Conservation (phyloP, 2,797 vertebrate genomes). For the Rallus crepitans region DNA sequence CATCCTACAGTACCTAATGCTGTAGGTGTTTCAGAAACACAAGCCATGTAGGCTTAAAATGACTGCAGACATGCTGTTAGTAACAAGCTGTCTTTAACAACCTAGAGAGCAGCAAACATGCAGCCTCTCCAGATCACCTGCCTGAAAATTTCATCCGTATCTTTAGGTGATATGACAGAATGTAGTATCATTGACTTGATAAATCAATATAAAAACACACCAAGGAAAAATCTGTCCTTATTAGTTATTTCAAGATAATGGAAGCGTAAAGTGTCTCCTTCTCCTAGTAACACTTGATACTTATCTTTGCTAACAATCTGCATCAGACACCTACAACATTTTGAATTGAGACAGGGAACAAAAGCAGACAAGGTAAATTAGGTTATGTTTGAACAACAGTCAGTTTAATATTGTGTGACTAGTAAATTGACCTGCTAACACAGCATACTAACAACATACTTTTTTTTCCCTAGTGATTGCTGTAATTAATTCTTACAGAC, state of each 20-base stretch:
- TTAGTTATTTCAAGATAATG: background rate
- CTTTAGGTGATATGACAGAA: background rate
- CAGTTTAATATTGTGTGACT: background rate
- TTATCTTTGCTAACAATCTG: background rate
- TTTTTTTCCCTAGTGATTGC: background rate
- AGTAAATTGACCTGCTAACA: background rate
- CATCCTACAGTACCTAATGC: background rate
- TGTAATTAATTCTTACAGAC: background rate
- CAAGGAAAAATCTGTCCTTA: background rate
- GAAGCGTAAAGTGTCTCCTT: background rate
- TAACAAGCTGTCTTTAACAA: background rate
- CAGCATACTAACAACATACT: background rate
- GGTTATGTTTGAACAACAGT: background rate
- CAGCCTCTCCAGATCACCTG: background rate
- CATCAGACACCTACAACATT: background rate
- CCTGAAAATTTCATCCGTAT: background rate
- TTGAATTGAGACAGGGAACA: background rate
- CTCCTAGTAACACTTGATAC: background rate
- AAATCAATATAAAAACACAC: background rate
- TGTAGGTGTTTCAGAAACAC: background rate
- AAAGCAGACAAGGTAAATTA: background rate
- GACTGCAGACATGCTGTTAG: background rate
- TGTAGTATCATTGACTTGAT: background rate
- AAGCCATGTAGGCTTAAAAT: background rate
- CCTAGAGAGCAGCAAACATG: background rate